Percentiles rank a stretch among this genome's conserved stretches.
phyloP scores from a whole-genome alignment of 2,888 invertebrate species.

The Acanthosepion lycidas region DNA sequence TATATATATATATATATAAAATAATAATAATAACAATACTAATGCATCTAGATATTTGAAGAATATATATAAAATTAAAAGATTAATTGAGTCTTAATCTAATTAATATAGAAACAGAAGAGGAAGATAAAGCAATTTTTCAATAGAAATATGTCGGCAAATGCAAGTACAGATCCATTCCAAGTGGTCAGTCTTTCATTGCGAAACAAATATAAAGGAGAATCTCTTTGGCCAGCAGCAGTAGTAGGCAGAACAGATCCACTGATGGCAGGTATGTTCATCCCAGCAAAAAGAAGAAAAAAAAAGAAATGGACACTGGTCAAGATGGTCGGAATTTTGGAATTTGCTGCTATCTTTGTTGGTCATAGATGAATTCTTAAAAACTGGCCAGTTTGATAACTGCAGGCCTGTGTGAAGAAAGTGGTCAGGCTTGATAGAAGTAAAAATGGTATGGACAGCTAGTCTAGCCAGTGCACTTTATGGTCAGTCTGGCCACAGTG shows the following conservation, averaged over 20 bases:
- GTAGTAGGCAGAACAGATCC: slow-evolving; percentile 15
- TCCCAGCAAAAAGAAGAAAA: not conserved
- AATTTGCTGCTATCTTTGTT: not conserved
- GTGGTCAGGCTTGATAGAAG: not conserved
- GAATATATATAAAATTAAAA: not conserved
- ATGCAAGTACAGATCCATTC: not conserved
- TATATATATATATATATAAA: not conserved
- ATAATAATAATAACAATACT: too few species aligned
- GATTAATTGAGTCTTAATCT: not conserved
- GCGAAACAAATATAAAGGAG: not conserved
- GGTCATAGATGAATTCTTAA: not conserved
- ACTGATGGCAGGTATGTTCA: slow-evolving; percentile 8
- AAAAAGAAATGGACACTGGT: not conserved
- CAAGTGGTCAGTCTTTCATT: not conserved
- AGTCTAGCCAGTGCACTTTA: not conserved
- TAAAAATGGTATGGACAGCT: not conserved
- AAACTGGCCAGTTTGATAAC: not conserved
- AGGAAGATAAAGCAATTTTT: not conserved
- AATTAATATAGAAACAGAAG: not conserved
- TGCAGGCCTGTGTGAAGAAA: not conserved
- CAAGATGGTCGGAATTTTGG: not conserved
- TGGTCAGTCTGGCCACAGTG: slow-evolving; percentile 13
- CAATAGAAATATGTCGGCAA: not conserved
- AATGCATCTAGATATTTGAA: not conserved
- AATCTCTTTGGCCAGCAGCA: slow-evolving; percentile 33